A percentile compares a stretch with the other conserved stretches of the same genome.
These are phyloP conservation scores for Zaprionus davidi DNA, from an alignment of 1,140 invertebrate genomes.

Conservation along the genomic window DNA sequence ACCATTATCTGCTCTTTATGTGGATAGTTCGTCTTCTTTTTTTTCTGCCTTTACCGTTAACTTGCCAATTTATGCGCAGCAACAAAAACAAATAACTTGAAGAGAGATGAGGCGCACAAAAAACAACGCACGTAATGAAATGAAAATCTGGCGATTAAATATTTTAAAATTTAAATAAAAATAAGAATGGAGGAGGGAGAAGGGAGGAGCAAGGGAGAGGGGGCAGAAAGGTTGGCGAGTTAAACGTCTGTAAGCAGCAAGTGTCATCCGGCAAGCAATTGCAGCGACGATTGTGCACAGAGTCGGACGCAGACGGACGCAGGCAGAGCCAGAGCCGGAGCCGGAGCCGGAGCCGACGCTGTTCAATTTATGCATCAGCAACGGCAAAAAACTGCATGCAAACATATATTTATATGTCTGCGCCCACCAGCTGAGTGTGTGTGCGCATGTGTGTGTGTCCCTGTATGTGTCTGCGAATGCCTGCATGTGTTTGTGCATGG, in stretches of 20 bases:
- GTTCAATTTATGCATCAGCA: constrained; percentile 74
- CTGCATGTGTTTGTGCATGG: constrained; percentile 57
- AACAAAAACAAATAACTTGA: constrained; percentile 70
- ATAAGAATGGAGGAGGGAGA: constrained; percentile 13
- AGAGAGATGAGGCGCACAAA: constrained; percentile 5
- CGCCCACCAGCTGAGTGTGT: constrained; percentile 61
- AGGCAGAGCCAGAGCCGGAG: constrained; percentile 1
- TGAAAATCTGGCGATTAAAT: constrained; percentile 27
- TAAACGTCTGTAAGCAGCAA: constrained; percentile 79
- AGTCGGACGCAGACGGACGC: not conserved
- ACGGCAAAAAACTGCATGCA: constrained; percentile 61
- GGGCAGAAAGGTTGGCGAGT: constrained; percentile 43
- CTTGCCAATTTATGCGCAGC: constrained; percentile 61
- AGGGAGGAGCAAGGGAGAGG: not conserved
- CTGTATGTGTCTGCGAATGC: constrained; percentile 32
- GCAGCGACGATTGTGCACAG: constrained; percentile 53
- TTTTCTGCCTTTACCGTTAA: not conserved
- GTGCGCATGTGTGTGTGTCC: constrained; percentile 10
- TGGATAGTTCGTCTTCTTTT: constrained; percentile 1
- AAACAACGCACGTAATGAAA: constrained; percentile 13
- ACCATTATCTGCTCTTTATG: constrained; percentile 1
- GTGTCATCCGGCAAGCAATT: constrained; percentile 70
- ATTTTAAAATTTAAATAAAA: constrained; percentile 61
- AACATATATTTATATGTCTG: constrained; percentile 77
- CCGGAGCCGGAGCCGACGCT: constrained; percentile 19